Base-by-base conservation (phyloP, 2,113 vertebrate genomes). In the Oncorhynchus mykiss region DNA sequence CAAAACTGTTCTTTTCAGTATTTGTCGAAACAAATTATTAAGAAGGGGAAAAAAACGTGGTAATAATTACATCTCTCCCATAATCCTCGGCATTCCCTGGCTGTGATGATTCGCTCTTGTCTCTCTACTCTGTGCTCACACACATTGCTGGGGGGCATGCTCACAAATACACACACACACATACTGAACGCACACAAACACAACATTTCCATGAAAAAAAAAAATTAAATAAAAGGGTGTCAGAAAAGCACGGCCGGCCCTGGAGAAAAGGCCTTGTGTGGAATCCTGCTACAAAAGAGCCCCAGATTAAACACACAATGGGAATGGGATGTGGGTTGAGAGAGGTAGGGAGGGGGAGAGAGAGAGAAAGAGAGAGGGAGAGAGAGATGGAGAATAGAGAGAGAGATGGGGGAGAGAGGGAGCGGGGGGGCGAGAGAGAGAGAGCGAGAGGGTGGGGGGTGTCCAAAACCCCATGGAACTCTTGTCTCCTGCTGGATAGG, bases 221-320 rank as follows among this genome's bases (percentile, higher is more conserved):
- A 93, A 92, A 89, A 91, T 0, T 0, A 31, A 31, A 87, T 90
- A 86, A 89, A 88, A 86, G 87, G 88, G 88, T 85, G 91, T 88
- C 83, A 88, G 86, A 87, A 78, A 84, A 91, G 89, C 84, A 89
- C 76, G 87, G 81, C 88, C 84, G 86, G 83, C 88, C 88, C 90
- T 82, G 84, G 87, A 90, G 87, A 83, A 88, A 87, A 87, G 83
- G 82, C 88, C 93, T 92, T 83, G 80, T 89, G 90, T 93, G 90
- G 91, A 93, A 92, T 93, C 90, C 89, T 84, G 91, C 90, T 88
- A 92, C 91, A 93, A 92, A 94, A 91, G 86, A 85, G 85, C 80
- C 88, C 86, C 83, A 90, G 92, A 93, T 93, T 93, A 93, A 88
- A 88, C 78, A 82, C 88, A 93, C 91, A 94, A 94, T 93, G 90